Percentiles rank a stretch among this genome's conserved stretches.
phyloP scores from a whole-genome alignment of 2,113 vertebrate genomes.

The Ammospiza caudacuta region DNA sequence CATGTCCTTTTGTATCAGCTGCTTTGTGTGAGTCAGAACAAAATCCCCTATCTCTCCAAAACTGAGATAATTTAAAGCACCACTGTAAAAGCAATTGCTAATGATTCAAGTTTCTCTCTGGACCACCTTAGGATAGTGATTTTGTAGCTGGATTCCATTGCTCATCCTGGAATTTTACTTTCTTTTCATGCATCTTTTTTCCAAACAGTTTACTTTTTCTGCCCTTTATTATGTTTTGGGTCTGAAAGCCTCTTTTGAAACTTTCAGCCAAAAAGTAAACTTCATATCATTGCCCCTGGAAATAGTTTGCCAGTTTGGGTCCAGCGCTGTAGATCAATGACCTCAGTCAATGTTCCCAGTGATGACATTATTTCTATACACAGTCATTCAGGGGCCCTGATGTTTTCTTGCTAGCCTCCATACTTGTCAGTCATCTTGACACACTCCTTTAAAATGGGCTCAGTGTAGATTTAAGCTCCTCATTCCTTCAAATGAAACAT shows the following conservation, averaged over 20 bases:
- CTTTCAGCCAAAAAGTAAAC: neutral
- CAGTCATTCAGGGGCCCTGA: neutral
- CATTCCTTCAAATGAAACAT: neutral
- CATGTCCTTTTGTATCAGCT: neutral
- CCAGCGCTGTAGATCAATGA: neutral
- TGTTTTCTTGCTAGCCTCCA: neutral
- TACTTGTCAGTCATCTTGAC: neutral
- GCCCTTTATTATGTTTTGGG: neutral
- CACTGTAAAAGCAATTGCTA: neutral
- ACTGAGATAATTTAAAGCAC: neutral
- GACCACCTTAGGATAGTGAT: neutral
- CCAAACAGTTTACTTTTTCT: neutral
- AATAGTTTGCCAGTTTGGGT: neutral
- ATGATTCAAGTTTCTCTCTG: neutral
- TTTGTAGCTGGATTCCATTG: neutral
- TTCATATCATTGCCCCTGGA: neutral
- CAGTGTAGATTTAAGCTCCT: neutral
- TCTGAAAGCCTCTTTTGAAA: neutral
- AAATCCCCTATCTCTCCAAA: neutral
- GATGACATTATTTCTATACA: neutral
- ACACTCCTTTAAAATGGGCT: neutral
- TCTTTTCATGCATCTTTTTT: neutral
- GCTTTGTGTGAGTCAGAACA: constrained; percentile 13
- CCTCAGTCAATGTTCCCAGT: neutral
- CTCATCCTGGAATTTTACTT: neutral